Conservation (phyloP, 1,140 invertebrate species). For the Nylanderia fulva region DNA sequence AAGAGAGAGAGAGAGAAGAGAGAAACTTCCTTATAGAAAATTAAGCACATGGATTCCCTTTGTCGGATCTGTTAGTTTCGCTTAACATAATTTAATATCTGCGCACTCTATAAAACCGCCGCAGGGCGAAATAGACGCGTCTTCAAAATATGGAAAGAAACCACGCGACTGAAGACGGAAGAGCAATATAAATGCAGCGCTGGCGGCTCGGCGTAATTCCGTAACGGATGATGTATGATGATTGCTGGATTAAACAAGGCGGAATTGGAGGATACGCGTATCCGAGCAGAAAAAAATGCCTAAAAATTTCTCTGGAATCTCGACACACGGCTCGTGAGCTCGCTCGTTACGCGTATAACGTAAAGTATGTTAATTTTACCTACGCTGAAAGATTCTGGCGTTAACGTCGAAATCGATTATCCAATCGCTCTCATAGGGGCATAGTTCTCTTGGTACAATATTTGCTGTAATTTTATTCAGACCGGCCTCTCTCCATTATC, state of each 20-base stretch:
- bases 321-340: neutral
- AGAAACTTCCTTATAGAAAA: neutral
- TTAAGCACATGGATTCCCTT: neutral
- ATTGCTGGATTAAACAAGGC: constrained; percentile 55
- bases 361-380: constrained; percentile 24
- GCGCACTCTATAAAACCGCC: constrained; percentile 12
- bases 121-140: constrained; percentile 12
- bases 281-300: neutral
- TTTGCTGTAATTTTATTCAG: constrained; percentile 56
- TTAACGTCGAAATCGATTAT: constrained; percentile 36
- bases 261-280: neutral
- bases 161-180: constrained; percentile 52
- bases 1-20: neutral
- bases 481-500: constrained; percentile 11
- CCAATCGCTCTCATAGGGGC: neutral
- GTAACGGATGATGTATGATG: constrained; percentile 47
- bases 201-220: constrained; percentile 40
- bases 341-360: neutral
- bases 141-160: constrained; percentile 53
- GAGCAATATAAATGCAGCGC: constrained; percentile 56
- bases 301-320: neutral
- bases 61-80: constrained; percentile 40
- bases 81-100: constrained; percentile 52
- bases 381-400: neutral
- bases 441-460: constrained; percentile 32